These are phyloP conservation scores for Brachionichthys hirsutus DNA, from an alignment of 2,113 vertebrate species.

Conservation along the genomic window DNA sequence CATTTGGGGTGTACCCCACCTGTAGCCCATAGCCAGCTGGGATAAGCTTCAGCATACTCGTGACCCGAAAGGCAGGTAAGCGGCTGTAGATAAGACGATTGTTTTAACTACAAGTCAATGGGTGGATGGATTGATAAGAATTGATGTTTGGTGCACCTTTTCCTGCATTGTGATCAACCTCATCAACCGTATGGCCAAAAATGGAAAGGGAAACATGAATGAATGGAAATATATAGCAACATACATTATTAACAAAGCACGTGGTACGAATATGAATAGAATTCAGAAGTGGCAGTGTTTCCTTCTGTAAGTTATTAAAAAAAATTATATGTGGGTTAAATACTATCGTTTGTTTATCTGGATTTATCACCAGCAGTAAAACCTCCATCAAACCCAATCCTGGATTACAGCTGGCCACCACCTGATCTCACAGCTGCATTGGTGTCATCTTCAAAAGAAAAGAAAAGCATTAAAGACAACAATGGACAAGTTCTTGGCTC, in stretches of 20 bases:
- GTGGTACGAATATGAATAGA: conserved; percentile 3
- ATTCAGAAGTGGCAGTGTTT: not conserved
- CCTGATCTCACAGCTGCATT: conserved; percentile 46
- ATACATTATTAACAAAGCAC: not conserved
- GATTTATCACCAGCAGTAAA: conserved; percentile 42
- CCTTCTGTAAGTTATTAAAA: not conserved
- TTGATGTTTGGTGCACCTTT: no score
- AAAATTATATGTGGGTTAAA: conserved; percentile 2
- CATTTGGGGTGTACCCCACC: no score
- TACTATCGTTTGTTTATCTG: conserved; percentile 12
- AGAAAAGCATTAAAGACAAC: conserved; percentile 36
- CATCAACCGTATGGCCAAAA: not conserved
- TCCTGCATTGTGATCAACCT: no score
- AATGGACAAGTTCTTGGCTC: conserved; percentile 29
- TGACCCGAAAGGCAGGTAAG: no score
- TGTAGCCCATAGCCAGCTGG: no score
- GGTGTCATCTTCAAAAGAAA: conserved; percentile 53
- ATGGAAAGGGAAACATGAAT: not conserved
- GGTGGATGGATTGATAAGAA: no score
- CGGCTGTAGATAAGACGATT: no score
- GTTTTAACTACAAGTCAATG: no score
- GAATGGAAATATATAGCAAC: not conserved
- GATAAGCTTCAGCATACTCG: no score
- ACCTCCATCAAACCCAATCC: conserved; percentile 19
- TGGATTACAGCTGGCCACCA: conserved; percentile 34